A percentile compares a stretch with the other conserved stretches of the same genome.
phyloP scores from a whole-genome alignment of 2,888 invertebrate genomes.

The Lasioglossum marginatum region DNA sequence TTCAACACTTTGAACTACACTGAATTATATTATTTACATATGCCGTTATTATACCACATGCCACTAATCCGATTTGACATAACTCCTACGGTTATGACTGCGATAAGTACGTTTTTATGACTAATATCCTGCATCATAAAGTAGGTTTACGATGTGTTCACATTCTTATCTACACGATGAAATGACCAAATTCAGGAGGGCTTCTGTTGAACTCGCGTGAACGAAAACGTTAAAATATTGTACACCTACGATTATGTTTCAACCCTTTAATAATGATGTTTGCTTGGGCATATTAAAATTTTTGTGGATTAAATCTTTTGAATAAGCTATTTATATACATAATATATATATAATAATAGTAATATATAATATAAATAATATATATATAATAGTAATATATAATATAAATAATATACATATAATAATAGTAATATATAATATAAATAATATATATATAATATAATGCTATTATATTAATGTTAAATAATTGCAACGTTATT shows the following conservation, averaged over 20 bases:
- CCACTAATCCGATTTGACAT: constrained; percentile 11
- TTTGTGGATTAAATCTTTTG: neutral
- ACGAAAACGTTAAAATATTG: neutral
- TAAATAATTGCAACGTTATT: neutral
- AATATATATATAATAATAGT: too few species aligned
- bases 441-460: too few species aligned
- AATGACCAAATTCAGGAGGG: neutral
- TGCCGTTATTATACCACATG: neutral
- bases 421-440: too few species aligned
- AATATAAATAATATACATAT: too few species aligned
- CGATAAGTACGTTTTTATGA: constrained; percentile 34
- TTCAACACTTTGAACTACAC: neutral
- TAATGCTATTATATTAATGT: neutral
- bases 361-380: too few species aligned
- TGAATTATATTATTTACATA: constrained; percentile 3
- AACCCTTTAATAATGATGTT: neutral
- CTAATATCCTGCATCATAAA: constrained; percentile 22
- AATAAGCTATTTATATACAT: neutral
- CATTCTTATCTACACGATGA: constrained; percentile 1
- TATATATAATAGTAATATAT: too few species aligned
- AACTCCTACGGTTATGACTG: constrained; percentile 11
- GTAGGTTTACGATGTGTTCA: neutral
- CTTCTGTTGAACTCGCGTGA: neutral
- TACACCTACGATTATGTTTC: neutral
- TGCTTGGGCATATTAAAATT: neutral